Percentiles rank a stretch among this genome's conserved stretches.
Evolutionary conservation across 2,888 invertebrate genomes (phyloP).

Genomic region (Lithophane semibrunnea): DNA sequence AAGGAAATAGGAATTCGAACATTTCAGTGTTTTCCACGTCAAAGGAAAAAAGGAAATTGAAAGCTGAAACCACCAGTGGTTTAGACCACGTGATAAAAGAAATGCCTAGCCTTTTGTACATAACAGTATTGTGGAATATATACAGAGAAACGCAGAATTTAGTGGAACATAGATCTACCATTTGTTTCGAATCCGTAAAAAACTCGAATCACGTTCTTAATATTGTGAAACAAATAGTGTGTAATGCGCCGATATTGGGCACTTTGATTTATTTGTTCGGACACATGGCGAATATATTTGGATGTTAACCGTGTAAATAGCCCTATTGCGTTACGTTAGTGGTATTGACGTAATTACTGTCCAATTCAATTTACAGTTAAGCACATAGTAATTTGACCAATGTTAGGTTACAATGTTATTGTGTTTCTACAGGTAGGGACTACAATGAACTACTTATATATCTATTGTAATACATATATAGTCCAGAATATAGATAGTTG

Average conservation of each 20-base stretch:
- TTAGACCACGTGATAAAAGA: slow-evolving; percentile 26
- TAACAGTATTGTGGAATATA: slow-evolving; percentile 3
- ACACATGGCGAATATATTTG: slow-evolving; percentile 34
- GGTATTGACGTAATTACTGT: slow-evolving; percentile 9
- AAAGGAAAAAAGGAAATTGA: slow-evolving; percentile 31
- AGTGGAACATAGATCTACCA: slow-evolving; percentile 16
- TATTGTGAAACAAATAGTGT: slow-evolving; percentile 74
- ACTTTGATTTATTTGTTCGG: slow-evolving; percentile 80
- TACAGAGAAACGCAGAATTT: slow-evolving; percentile 9
- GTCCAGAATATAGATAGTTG: neutral
- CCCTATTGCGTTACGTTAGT: neutral
- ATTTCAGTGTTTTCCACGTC: neutral
- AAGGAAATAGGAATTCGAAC: neutral
- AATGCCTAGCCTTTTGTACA: slow-evolving; percentile 7
- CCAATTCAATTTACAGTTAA: slow-evolving; percentile 34
- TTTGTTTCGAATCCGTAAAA: slow-evolving; percentile 54
- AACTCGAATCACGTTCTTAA: slow-evolving; percentile 81
- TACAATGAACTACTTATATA: neutral
- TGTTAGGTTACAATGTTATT: neutral
- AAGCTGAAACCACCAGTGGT: neutral
- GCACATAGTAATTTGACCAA: neutral
- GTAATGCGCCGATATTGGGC: slow-evolving; percentile 72
- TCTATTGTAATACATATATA: neutral
- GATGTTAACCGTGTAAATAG: slow-evolving; percentile 23
- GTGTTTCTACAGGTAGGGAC: neutral